Percentiles rank a stretch among this genome's conserved stretches.
Evolutionary conservation across 2,797 vertebrate species (phyloP).

Genomic region (Notoglanidium macrostoma): DNA sequence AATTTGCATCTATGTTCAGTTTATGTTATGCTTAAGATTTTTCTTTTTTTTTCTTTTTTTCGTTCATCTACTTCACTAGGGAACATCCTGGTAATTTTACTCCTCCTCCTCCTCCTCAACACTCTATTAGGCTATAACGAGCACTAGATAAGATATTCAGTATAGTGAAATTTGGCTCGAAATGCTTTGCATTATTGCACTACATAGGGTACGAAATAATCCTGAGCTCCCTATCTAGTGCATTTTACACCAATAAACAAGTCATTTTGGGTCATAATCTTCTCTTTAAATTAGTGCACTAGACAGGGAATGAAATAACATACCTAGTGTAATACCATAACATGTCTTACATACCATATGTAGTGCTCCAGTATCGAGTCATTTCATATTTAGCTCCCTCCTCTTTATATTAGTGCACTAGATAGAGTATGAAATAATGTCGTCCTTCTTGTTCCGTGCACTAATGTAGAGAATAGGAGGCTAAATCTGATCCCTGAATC

Average conservation of each 20-base stretch:
- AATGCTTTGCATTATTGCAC: neutral
- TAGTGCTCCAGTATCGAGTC: too few relatives aligned
- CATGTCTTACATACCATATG: neutral
- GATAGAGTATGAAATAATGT: neutral
- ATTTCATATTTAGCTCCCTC: neutral
- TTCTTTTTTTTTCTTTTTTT: neutral
- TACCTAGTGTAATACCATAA: too few relatives aligned
- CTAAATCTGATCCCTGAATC: neutral
- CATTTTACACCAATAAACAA: neutral
- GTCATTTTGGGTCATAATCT: neutral
- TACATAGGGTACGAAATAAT: neutral
- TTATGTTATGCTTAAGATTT: neutral
- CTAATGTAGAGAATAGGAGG: neutral
- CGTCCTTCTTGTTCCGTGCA: neutral
- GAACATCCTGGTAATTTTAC: neutral
- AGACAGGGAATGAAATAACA: neutral
- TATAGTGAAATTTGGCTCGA: neutral
- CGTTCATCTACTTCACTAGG: neutral
- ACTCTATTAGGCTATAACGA: neutral
- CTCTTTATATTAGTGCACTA: neutral
- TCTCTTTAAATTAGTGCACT: neutral
- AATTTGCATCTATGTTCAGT: neutral
- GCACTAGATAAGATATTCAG: neutral
- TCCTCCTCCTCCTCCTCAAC: neutral
- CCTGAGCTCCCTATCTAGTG: neutral